These are phyloP conservation scores for Seriola aureovittata DNA, from an alignment of 2,113 vertebrate genomes.

Conservation along the genomic window DNA sequence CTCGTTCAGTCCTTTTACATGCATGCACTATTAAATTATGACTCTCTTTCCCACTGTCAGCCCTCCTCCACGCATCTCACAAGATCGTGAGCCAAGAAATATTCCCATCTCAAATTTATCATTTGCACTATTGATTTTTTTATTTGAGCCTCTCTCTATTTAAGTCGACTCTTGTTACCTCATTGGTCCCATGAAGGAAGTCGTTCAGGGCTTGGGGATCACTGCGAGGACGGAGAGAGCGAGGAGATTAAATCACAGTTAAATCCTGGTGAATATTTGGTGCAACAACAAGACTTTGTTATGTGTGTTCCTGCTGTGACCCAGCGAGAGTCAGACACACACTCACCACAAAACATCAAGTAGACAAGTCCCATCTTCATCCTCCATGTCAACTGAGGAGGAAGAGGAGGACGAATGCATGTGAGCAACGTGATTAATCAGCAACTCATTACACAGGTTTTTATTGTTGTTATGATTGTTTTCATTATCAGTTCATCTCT, in stretches of 20 bases:
- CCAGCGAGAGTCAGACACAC: neutral
- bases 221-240: conserved; percentile 66
- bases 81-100: conserved; percentile 33
- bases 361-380: conserved; percentile 90
- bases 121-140: conserved; percentile 41
- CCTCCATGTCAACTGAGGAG: conserved; percentile 87
- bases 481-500: too few species aligned
- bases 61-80: conserved; percentile 16
- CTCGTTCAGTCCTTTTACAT: conserved; percentile 38
- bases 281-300: neutral
- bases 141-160: conserved; percentile 32
- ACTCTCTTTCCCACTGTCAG: conserved; percentile 31
- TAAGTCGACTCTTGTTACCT: conserved; percentile 74
- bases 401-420: conserved; percentile 20
- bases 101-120: conserved; percentile 13
- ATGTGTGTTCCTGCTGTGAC: neutral
- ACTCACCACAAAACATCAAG: conserved; percentile 89
- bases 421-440: neutral
- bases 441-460: neutral
- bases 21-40: conserved; percentile 19
- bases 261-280: neutral
- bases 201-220: conserved; percentile 89
- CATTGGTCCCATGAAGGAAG: conserved; percentile 88
- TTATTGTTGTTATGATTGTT: neutral
- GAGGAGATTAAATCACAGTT: neutral